A percentile compares a stretch with the other conserved stretches of the same genome.
Evolutionary conservation across 1,140 invertebrate genomes (phyloP).

Genomic region (Lepidurus apus): DNA sequence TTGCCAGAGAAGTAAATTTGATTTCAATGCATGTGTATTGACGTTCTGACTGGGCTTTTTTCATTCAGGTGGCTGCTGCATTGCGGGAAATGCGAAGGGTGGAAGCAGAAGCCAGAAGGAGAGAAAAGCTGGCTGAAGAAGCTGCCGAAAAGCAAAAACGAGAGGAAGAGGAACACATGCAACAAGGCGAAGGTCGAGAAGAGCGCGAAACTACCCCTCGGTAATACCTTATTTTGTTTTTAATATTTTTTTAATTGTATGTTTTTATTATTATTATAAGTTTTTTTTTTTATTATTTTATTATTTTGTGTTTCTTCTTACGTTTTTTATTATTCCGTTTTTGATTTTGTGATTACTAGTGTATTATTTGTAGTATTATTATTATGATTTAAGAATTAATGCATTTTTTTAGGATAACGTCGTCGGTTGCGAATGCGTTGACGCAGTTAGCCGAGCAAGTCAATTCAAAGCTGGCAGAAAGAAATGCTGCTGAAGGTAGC

Average conservation of each 20-base stretch:
- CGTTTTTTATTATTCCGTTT: too few species aligned
- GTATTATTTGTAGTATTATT: too few species aligned
- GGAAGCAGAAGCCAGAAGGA: slow-evolving; percentile 80
- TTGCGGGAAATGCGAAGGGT: slow-evolving; percentile 82
- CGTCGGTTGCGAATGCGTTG: slow-evolving; percentile 63
- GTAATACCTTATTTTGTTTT: not conserved
- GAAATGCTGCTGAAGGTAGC: slow-evolving; percentile 30
- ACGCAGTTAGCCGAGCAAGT: slow-evolving; percentile 70
- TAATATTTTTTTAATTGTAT: not conserved
- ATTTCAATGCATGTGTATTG: not conserved
- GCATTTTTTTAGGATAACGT: not conserved
- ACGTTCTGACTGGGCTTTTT: not conserved
- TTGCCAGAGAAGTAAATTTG: slow-evolving; percentile 66
- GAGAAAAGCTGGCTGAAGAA: slow-evolving; percentile 67
- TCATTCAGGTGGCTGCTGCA: slow-evolving; percentile 55
- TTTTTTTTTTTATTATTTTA: too few species aligned
- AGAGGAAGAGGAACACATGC: slow-evolving; percentile 41
- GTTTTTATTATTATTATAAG: not conserved
- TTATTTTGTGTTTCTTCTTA: slow-evolving; percentile 19
- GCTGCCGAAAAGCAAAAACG: slow-evolving; percentile 50
- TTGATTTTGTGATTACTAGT: too few species aligned
- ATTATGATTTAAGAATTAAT: too few species aligned
- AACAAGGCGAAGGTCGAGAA: slow-evolving; percentile 41
- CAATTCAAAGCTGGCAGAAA: slow-evolving; percentile 54
- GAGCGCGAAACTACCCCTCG: not conserved